Evolutionary conservation across 2,888 invertebrate species (phyloP).

Genomic region (Lissocephala sabroskyi): DNA sequence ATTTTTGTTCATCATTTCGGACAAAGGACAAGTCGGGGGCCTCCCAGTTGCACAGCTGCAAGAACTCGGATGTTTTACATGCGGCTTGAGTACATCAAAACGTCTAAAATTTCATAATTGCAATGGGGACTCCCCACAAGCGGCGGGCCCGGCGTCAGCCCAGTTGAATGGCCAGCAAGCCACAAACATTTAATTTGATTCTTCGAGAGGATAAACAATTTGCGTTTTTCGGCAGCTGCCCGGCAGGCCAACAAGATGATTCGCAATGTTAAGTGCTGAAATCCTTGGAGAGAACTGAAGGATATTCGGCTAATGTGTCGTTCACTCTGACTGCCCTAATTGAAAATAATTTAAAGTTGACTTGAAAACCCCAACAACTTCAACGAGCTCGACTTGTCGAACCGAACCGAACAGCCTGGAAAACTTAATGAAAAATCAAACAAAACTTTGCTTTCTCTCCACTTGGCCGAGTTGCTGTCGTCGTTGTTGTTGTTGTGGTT

Average conservation of each 20-base stretch:
- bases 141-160: not conserved
- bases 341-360: conserved; percentile 49
- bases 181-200: conserved; percentile 41
- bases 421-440: conserved; percentile 45
- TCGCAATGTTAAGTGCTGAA: too few species aligned
- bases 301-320: too few species aligned
- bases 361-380: conserved; percentile 13
- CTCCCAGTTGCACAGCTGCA: conserved; percentile 19
- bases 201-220: too few species aligned
- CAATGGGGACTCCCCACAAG: conserved; percentile 29
- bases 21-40: not conserved
- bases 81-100: conserved; percentile 47
- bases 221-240: too few species aligned
- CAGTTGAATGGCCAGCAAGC: conserved; percentile 25
- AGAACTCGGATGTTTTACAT: conserved; percentile 28
- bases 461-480: conserved; percentile 6
- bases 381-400: conserved; percentile 1
- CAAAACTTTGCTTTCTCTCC: not conserved
- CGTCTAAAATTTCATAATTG: conserved; percentile 65
- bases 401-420: conserved; percentile 2
- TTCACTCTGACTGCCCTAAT: too few species aligned
- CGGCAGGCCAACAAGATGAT: too few species aligned
- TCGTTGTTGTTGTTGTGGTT: conserved; percentile 1
- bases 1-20: conserved; percentile 4
- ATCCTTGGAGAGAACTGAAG: too few species aligned